These are phyloP conservation scores for Strix uralensis DNA, from an alignment of 2,113 vertebrate species.

Conservation along the genomic window DNA sequence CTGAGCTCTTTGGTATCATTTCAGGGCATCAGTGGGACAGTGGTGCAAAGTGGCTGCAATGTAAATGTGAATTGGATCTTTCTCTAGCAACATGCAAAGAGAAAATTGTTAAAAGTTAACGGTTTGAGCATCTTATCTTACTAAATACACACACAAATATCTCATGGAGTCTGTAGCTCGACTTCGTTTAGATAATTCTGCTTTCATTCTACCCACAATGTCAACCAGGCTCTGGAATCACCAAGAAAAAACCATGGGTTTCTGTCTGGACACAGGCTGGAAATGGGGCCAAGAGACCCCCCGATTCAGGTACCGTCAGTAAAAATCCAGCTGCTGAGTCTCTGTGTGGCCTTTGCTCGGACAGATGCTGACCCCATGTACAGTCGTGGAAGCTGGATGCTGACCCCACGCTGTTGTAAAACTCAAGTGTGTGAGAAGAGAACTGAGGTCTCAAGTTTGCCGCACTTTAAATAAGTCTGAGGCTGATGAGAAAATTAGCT, in stretches of 20 bases:
- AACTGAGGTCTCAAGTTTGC: not conserved
- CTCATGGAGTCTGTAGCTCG: not conserved
- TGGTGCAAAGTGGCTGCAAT: not conserved
- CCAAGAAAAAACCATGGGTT: not conserved
- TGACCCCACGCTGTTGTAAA: not conserved
- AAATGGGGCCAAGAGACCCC: not conserved
- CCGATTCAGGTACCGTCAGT: not conserved
- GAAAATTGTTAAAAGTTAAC: not conserved
- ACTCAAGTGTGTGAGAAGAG: not conserved
- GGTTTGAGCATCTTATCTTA: not conserved
- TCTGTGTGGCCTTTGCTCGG: not conserved
- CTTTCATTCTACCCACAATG: not conserved
- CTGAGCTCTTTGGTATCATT: not conserved
- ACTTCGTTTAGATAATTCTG: not conserved
- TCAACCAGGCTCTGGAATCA: conserved; percentile 21
- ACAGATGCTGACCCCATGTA: not conserved
- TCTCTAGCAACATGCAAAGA: not conserved
- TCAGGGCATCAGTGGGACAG: not conserved
- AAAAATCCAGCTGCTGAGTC: not conserved
- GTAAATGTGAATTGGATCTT: not conserved
- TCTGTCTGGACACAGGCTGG: conserved; percentile 42
- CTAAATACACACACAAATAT: not conserved
- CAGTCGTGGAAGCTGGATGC: not conserved
- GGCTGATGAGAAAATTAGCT: conserved; percentile 60
- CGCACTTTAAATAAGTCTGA: not conserved